Conservation (phyloP, 2,113 vertebrate species). For the Craseonycteris thonglongyai region DNA sequence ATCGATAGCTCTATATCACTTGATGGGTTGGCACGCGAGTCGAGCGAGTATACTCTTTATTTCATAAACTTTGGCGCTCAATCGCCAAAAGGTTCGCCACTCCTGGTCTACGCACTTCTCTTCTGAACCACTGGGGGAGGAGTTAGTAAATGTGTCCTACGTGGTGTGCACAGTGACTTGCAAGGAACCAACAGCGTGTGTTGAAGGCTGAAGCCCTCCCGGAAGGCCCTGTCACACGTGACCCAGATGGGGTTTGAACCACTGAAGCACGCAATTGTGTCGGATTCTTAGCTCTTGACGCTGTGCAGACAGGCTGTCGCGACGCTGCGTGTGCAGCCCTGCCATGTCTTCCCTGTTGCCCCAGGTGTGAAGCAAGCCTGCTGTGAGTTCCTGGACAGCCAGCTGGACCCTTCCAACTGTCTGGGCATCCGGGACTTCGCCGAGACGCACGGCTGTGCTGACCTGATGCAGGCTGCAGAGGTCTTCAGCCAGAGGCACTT, state of each 20-base stretch:
- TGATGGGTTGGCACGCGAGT: too few relatives aligned
- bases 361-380: conserved; percentile 98
- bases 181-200: not conserved
- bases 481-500: conserved; percentile 99
- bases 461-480: conserved; percentile 97
- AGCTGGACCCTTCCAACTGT: conserved; percentile 97
- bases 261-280: not conserved
- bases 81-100: too few relatives aligned
- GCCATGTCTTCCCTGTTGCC: conserved; percentile 19
- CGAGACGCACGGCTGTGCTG: conserved; percentile 98
- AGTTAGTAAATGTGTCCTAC: not conserved
- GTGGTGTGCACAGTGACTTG: rapidly evolving
- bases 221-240: not conserved
- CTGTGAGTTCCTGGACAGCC: conserved; percentile 97
- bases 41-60: too few relatives aligned
- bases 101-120: too few relatives aligned
- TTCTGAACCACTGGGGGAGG: not conserved
- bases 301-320: not conserved
- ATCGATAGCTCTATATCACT: too few relatives aligned
- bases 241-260: not conserved
- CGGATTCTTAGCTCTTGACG: not conserved
- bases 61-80: too few relatives aligned
- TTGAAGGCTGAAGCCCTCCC: not conserved
- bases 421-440: conserved; percentile 99
- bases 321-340: not conserved